Conservation (phyloP, 1,140 invertebrate species). For the Drosophila mauritiana region DNA sequence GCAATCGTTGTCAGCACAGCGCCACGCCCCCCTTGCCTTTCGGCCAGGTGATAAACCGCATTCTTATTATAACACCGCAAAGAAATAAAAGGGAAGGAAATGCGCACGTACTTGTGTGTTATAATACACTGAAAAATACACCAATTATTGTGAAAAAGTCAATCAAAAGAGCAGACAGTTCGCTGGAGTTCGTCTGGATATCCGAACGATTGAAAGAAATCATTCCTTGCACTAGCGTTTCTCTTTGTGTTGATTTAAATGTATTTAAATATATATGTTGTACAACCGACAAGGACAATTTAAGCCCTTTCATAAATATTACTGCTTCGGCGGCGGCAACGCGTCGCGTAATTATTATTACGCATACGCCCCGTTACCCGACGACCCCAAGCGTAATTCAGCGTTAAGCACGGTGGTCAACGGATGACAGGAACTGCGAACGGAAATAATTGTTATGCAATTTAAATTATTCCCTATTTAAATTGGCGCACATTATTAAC, state of each 20-base stretch:
- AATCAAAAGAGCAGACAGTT: too few relatives aligned
- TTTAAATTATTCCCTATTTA: conserved; percentile 38
- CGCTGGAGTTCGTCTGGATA: too few relatives aligned
- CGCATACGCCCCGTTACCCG: conserved; percentile 61
- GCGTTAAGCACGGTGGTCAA: conserved; percentile 44
- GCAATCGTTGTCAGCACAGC: conserved; percentile 29
- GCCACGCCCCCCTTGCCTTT: conserved; percentile 6
- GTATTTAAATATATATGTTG: conserved; percentile 32
- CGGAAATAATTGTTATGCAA: conserved; percentile 51
- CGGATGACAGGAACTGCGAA: conserved; percentile 32
- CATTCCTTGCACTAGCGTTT: too few relatives aligned
- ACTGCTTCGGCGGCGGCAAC: conserved; percentile 34
- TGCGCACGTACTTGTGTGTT: background rate
- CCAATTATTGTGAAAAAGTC: background rate
- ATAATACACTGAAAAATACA: conserved; percentile 4
- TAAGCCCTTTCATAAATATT: conserved; percentile 67
- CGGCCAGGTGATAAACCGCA: conserved; percentile 59
- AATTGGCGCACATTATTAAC: conserved; percentile 20
- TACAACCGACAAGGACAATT: conserved; percentile 47
- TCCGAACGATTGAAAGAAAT: too few relatives aligned
- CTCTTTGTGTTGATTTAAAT: conserved; percentile 8
- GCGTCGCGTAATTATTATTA: conserved; percentile 73
- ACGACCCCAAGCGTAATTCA: conserved; percentile 27
- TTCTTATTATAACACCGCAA: conserved; percentile 48
- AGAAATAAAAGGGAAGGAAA: conserved; percentile 11